Percentiles rank a stretch among this genome's conserved stretches.
phyloP scores from a whole-genome alignment of 1,140 invertebrate species.

The Lepidostoma basale region DNA sequence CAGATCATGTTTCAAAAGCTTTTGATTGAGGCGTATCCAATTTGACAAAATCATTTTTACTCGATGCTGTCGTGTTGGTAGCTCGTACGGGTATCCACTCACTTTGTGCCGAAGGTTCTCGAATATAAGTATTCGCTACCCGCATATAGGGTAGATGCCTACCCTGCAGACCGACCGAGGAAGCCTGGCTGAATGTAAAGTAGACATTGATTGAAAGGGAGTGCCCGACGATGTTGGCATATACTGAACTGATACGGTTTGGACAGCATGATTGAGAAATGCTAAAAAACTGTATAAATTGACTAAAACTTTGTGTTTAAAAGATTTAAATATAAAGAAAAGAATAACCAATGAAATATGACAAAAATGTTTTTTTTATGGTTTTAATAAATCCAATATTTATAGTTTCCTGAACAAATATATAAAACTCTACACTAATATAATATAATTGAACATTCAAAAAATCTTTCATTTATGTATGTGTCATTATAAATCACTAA shows the following conservation, averaged over 20 bases:
- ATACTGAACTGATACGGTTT: neutral
- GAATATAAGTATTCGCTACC: constrained; percentile 3
- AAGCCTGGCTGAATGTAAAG: constrained; percentile 44
- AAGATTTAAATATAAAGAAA: neutral
- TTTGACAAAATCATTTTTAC: too few relatives aligned
- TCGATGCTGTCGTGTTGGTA: neutral
- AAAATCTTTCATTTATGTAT: too few relatives aligned
- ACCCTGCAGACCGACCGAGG: neutral
- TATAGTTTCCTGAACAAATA: neutral
- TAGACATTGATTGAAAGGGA: constrained; percentile 45
- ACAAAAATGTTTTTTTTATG: neutral
- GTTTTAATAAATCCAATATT: neutral
- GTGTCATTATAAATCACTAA: too few relatives aligned
- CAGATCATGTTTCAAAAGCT: too few relatives aligned
- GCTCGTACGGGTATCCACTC: neutral
- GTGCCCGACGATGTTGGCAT: neutral
- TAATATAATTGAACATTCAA: too few relatives aligned
- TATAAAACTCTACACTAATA: neutral
- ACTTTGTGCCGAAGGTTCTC: neutral
- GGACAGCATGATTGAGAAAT: neutral
- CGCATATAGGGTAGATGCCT: neutral
- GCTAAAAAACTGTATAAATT: neutral
- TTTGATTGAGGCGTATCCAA: too few relatives aligned
- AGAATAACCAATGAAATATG: neutral
- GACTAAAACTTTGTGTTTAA: neutral